These are phyloP conservation scores for Coracias cyanogaster DNA, from an alignment of 2,797 vertebrate genomes.

Conservation along the genomic window DNA sequence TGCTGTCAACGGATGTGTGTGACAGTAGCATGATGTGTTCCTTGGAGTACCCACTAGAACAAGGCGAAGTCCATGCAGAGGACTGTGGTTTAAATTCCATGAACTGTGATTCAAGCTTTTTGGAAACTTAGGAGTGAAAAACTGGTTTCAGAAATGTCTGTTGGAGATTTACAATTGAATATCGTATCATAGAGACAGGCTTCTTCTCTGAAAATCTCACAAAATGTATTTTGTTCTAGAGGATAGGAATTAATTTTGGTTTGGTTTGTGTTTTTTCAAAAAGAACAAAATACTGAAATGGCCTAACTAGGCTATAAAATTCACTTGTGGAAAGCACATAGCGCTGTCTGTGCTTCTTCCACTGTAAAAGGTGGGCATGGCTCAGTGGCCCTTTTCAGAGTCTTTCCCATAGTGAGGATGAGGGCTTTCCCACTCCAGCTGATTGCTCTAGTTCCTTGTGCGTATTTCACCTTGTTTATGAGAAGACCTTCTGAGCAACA, in stretches of 20 bases:
- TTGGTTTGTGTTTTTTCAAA: neutral
- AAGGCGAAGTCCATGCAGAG: neutral
- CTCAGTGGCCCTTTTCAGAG: neutral
- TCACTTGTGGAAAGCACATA: accelerated
- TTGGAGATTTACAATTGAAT: neutral
- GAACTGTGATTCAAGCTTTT: neutral
- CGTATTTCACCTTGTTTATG: neutral
- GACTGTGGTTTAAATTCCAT: neutral
- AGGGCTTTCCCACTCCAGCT: neutral
- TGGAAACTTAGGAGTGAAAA: neutral
- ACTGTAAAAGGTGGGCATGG: neutral
- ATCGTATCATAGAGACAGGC: neutral
- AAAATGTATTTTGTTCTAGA: neutral
- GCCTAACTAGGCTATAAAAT: neutral
- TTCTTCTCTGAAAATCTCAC: neutral
- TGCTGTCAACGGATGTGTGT: neutral
- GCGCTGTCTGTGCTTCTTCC: neutral
- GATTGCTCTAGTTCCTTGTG: neutral
- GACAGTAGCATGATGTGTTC: neutral
- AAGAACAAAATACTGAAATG: neutral
- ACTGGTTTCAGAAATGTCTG: neutral
- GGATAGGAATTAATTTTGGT: neutral
- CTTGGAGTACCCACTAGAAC: neutral
- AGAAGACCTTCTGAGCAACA: neutral
- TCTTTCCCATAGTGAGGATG: neutral